Base-by-base conservation (phyloP, 2,888 invertebrate species). In the Thalpophila matura region DNA sequence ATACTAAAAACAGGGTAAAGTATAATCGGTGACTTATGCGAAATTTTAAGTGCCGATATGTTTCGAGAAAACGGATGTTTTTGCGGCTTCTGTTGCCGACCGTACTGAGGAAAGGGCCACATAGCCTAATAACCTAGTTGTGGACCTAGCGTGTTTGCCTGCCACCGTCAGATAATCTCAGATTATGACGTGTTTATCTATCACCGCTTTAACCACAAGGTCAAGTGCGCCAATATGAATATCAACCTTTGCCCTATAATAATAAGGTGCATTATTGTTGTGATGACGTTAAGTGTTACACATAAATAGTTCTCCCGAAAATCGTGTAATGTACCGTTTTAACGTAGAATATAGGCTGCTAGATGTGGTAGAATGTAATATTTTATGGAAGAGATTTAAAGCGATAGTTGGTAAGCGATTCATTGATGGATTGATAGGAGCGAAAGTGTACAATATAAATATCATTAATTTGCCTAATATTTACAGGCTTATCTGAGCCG, bases 141-240 rank as follows among this genome's bases (percentile, higher is more conserved):
- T 38, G 27, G 14, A 42, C 22, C 14, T 27, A 24, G 12, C 64
- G 16, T 77, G 77, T 79, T 77, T 74, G 29, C 63, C 53, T 53
- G 68, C 61, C 58, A 77, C 75, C 69, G 64, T 58, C 49, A 80
- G 83, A 83, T 84, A 76, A 85, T 68, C 83, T 71, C 61, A 75
- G 82, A 84, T 84, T 84, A 84, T 76, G 75, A 78, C 76, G 74
- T 58, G 77, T 77, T 82, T 82, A 74, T 79, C 71, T 69, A 74
- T 65, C 61, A 69, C 54, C 55, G 61, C 12, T 37, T 18, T 35
- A 53, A 49, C 55, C 45, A 40, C 50, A 61, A 72, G 40, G 60
- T 56, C 45, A 65, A 47, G 4, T 12, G 5, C 18, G 37, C 10
- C 12, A 10, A 10, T 12, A 54, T 3, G 1, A 67, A 50, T 43